Evolutionary conservation across 2,113 vertebrate genomes (phyloP), one percentile per base, ranked within the genome.

Genomic region (Lutjanus erythropterus): DNA sequence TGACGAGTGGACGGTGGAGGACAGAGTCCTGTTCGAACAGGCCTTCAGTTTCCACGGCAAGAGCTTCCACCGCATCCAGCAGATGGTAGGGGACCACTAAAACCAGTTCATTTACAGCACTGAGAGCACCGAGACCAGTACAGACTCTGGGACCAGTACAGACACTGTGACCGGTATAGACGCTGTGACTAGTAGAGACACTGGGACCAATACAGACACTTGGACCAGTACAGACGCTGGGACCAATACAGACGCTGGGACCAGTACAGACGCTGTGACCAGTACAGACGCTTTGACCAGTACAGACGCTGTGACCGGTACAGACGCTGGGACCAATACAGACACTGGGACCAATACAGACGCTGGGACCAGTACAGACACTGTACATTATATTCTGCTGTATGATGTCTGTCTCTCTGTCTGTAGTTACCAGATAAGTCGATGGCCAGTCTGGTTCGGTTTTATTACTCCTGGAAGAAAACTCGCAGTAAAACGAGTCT

Each of bases 391-490:
- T 33, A n/a, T n/a, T n/a, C n/a, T n/a, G n/a, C n/a, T n/a, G n/a
- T n/a, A n/a, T n/a, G n/a, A n/a, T n/a, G 4, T 12, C 12, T 11
- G 3, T 25, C 9, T 44, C 11, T 62, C 37, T 71, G 33, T 90
- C 41, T 90, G n/a, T 85, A 99, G 98, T 94, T 99, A 78, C 98
- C 98, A 69, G 98, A 99, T 85, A 98, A 98, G 79, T 96, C 97
- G 10, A 99, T 99, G 93, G 96, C 97, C 78, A 99, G 97, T 83
- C 92, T 99, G 93, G 98, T 99, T 82, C 96, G 97, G 52, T 99
- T 98, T 86, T 99, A 99, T 92, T 99, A 99, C 89, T 98, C 97
- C 0, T 99, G 98, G 98, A 99, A 99, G 94, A 99, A 99, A 91
- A 99, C 97, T 0, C 96, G 98, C 83, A 98, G 96, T 89, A 98